Percentiles rank a stretch among this genome's conserved stretches.
phyloP scores from a whole-genome alignment of 2,113 vertebrate genomes.

The Lampris megalopsis region DNA sequence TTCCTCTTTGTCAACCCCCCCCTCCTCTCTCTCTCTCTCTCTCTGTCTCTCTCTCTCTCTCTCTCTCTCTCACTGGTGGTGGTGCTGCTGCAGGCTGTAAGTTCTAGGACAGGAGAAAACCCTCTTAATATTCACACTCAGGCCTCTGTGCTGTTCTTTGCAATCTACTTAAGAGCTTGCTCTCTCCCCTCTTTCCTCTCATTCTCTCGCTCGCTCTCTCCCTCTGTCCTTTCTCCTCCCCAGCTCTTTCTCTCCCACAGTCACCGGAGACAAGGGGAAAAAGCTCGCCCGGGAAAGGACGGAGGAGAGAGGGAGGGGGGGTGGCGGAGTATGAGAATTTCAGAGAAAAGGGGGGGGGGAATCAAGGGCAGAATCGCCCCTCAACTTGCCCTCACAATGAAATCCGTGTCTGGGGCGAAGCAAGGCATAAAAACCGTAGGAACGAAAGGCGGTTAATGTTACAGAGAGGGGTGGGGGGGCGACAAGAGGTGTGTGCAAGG shows the following conservation, averaged over 20 bases:
- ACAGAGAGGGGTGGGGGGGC: slow-evolving; percentile 12
- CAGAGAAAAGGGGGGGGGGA: slow-evolving; percentile 39
- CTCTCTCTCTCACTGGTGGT: slow-evolving; percentile 1
- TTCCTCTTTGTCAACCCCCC: slow-evolving; percentile 9
- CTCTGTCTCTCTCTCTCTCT: slow-evolving; percentile 22
- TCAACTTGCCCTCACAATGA: slow-evolving; percentile 2
- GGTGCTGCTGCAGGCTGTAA: slow-evolving; percentile 60
- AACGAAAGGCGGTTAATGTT: slow-evolving; percentile 35
- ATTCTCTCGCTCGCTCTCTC: slow-evolving; percentile 51
- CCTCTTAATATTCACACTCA: slow-evolving; percentile 80
- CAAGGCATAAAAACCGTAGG: slow-evolving; percentile 17
- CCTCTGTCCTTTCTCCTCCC: slow-evolving; percentile 58
- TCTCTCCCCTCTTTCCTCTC: slow-evolving; percentile 71
- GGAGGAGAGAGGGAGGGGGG: slow-evolving; percentile 24
- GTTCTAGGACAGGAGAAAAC: slow-evolving; percentile 66
- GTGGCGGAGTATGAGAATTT: slow-evolving; percentile 36
- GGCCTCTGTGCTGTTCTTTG: slow-evolving; percentile 71
- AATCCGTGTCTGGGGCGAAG: slow-evolving; percentile 26
- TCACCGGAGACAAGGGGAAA: slow-evolving; percentile 51
- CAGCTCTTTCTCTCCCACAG: slow-evolving; percentile 35
- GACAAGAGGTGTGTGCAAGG: slow-evolving; percentile 38
- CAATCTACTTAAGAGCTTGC: slow-evolving; percentile 82
- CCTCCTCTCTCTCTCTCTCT: slow-evolving; percentile 23
- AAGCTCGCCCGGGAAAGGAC: slow-evolving; percentile 58
- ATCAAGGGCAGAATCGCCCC: slow-evolving; percentile 32